Evolutionary conservation across 2,888 invertebrate species (phyloP), one percentile per base, ranked within the genome.

Genomic region (Phania funesta): DNA sequence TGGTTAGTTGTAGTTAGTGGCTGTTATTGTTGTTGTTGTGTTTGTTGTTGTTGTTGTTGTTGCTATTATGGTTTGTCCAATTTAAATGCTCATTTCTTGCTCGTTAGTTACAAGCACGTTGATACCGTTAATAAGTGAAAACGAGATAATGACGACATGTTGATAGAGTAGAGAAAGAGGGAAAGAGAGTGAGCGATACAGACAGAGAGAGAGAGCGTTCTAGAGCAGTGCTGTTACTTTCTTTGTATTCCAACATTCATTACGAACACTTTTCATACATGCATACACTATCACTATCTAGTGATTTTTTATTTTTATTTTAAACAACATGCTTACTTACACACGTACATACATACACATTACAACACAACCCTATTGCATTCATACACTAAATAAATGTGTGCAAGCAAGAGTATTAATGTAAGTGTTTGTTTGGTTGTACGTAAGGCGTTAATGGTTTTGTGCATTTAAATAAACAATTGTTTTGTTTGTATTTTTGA

Each of bases 11-110:
- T n/a, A n/a, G n/a, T n/a, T n/a, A n/a, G n/a, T n/a, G n/a, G n/a
- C n/a, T n/a, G n/a, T n/a, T n/a, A n/a, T n/a, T n/a, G n/a, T n/a
- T n/a, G n/a, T n/a, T n/a, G 18, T 58, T 73, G 56, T 54, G 26
- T 35, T 64, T 65, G 44, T 46, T 35, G 6, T 7, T 58, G 32
- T 79, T 56, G n/a, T 32, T 74, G 20, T 20, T 62, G 9, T 20
- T 65, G 32, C 54, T 46, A n/a, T 26, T 48, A 62, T 62, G 67
- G 56, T 64, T 70, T 18, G 65, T 73, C 58, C 50, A 79, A 70
- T 80, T 70, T 70, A 70, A 68, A 80, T 80, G 75, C 64, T 80
- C 68, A 75, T 80, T 80, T 80, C 75, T 75, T 75, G 70, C 80
- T 80, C 70, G 75, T 80, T 75, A 80, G 73, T 54, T 68, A 56